A percentile compares a stretch with the other conserved stretches of the same genome.
Conservation (phyloP, 2,113 vertebrate species). For the Laterallus jamaicensis region DNA sequence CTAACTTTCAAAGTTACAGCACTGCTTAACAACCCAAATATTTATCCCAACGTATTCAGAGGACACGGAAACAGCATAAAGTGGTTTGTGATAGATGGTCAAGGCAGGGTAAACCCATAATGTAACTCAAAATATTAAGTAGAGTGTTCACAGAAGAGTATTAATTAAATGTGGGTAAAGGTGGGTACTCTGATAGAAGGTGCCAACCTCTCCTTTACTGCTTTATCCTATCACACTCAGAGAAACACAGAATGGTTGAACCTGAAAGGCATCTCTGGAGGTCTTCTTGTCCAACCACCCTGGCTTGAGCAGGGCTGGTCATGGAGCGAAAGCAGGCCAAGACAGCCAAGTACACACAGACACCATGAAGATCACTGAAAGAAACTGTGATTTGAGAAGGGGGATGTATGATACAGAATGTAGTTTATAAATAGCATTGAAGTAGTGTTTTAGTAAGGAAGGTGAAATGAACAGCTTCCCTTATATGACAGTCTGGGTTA, state of each 20-base stretch:
- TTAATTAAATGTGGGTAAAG: not conserved
- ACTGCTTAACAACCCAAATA: not conserved
- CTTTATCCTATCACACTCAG: not conserved
- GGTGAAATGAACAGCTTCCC: not conserved
- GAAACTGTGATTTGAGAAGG: not conserved
- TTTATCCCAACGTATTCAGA: not conserved
- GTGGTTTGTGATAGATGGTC: rapidly evolving
- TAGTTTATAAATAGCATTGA: not conserved
- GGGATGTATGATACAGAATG: not conserved
- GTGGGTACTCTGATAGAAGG: not conserved
- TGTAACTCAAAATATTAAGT: not conserved
- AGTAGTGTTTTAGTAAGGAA: not conserved
- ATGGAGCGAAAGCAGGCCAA: not conserved
- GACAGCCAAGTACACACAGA: not conserved
- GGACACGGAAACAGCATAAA: not conserved
- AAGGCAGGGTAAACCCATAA: not conserved
- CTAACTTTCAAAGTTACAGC: not conserved
- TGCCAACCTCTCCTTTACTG: not conserved
- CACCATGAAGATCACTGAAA: not conserved
- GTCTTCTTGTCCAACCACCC: not conserved
- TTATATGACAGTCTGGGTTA: not conserved
- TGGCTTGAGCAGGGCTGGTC: not conserved
- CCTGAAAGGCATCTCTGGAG: not conserved
- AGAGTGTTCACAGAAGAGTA: not conserved
- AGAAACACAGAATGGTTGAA: not conserved